Evolutionary conservation across 2,113 vertebrate genomes (phyloP), one percentile per base, ranked within the genome.

Genomic region (Vimba vimba): DNA sequence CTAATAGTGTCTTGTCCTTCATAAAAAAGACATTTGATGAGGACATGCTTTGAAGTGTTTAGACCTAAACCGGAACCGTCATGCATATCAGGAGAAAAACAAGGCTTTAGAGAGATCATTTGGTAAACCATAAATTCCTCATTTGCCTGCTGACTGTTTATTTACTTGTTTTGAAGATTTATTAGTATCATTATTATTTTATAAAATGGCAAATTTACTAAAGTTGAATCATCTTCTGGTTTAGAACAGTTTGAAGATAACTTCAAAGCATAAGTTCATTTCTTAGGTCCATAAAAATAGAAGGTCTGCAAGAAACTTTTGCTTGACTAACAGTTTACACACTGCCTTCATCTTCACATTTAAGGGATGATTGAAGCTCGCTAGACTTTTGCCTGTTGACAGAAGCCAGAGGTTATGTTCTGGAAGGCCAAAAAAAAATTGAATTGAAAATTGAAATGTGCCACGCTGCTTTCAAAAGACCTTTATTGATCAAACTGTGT

Each of bases 401-500:
- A 33, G 52, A 79, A 59, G 4, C 19, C 11, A 79, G 76, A 39
- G 52, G 19, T 59, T 59, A 21, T 57, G 27, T 19, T 2, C 13
- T 23, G 17, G 6, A 75, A 74, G 23, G 8, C 8, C 19, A 71
- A 47, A n/a, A 11, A 73, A 10, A n/a, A n/a, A n/a, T n/a, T n/a
- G n/a, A n/a, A n/a, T n/a, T n/a, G n/a, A n/a, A n/a, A n/a, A n/a
- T n/a, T 55, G 23, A 55, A 27, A 15, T 2, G 10, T 3, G 17
- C 3, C 73, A 57, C 36, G 5, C 6, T 45, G n/a, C 59, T 66
- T 66, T 81, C 7, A 81, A 30, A 66, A 47, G n/a, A 64, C 8
- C 7, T 81, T 81, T 47, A 81, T 81, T 81, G n/a, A 50, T 66
- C 59, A 64, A 30, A 77, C 15, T 33, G 25, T 13, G 43, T 79